A percentile compares a stretch with the other conserved stretches of the same genome.
These are phyloP conservation scores for Heliconius hewitsoni DNA, from an alignment of 1,140 invertebrate species.

Conservation along the genomic window DNA sequence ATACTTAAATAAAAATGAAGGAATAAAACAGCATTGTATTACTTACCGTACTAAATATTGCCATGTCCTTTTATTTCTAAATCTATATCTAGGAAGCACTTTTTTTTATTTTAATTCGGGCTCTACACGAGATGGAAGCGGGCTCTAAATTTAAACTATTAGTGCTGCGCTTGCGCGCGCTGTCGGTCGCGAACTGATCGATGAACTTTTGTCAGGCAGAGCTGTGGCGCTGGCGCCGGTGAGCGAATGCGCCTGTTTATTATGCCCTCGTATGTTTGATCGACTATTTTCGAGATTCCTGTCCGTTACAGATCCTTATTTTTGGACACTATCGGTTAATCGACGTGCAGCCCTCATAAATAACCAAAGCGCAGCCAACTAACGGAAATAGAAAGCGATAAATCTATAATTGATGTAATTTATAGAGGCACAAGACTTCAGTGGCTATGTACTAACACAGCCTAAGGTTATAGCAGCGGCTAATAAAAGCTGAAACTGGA, in stretches of 20 bases:
- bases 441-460: neutral
- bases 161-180: slow-evolving; percentile 53
- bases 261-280: slow-evolving; percentile 50
- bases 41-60: slow-evolving; percentile 57
- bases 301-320: slow-evolving; percentile 63
- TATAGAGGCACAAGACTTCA: neutral
- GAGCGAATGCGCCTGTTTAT: slow-evolving; percentile 59
- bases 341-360: slow-evolving; percentile 30
- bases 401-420: slow-evolving; percentile 14
- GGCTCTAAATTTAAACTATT: slow-evolving; percentile 43
- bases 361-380: slow-evolving; percentile 1
- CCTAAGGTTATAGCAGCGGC: neutral
- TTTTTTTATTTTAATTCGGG: slow-evolving; percentile 54
- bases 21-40: neutral
- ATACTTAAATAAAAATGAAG: neutral
- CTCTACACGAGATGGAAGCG: slow-evolving; percentile 34
- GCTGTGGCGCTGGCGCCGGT: slow-evolving; percentile 63
- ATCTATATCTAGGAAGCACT: slow-evolving; percentile 62
- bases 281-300: slow-evolving; percentile 53
- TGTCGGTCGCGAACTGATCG: slow-evolving; percentile 69
- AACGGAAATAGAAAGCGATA: slow-evolving; percentile 18
- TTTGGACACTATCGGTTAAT: slow-evolving; percentile 61
- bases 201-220: slow-evolving; percentile 57
- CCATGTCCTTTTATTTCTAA: slow-evolving; percentile 66
- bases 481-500: slow-evolving; percentile 11